Evolutionary conservation across 1,140 invertebrate species (phyloP).

Genomic region (Leguminivora glycinivorella): DNA sequence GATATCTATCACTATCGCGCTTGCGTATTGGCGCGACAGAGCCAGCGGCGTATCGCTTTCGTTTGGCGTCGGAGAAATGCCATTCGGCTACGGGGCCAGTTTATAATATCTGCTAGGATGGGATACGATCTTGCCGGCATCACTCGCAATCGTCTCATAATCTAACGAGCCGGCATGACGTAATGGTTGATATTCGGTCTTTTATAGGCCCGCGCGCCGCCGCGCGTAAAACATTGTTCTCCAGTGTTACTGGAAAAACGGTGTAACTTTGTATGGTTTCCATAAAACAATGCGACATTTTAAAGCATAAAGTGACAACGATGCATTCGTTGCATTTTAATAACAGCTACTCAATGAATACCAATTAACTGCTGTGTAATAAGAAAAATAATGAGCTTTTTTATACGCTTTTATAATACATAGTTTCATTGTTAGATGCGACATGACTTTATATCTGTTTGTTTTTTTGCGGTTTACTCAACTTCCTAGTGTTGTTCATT

Average conservation of each 20-base stretch:
- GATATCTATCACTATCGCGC: too few species aligned
- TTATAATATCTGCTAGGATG: neutral
- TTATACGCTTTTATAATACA: neutral
- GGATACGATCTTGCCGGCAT: neutral
- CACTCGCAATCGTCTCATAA: constrained; percentile 1
- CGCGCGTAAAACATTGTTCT: constrained; percentile 6
- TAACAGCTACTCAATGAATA: neutral
- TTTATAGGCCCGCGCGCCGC: constrained; percentile 13
- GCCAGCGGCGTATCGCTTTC: too few species aligned
- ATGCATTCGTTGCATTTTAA: neutral
- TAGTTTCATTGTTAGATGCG: neutral
- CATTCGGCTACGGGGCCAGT: too few species aligned
- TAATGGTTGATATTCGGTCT: constrained; percentile 24
- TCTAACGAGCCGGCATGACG: constrained; percentile 14
- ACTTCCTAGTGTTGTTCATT: too few species aligned
- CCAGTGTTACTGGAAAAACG: neutral
- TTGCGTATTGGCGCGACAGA: too few species aligned
- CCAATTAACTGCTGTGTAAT: neutral
- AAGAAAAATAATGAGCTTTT: neutral
- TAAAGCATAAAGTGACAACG: neutral
- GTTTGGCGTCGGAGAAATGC: too few species aligned
- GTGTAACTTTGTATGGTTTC: neutral
- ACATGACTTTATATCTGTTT: too few species aligned
- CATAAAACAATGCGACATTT: neutral
- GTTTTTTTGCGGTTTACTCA: too few species aligned